Conservation (phyloP, 2,888 invertebrate species). For the Drosophila acutilabella region DNA sequence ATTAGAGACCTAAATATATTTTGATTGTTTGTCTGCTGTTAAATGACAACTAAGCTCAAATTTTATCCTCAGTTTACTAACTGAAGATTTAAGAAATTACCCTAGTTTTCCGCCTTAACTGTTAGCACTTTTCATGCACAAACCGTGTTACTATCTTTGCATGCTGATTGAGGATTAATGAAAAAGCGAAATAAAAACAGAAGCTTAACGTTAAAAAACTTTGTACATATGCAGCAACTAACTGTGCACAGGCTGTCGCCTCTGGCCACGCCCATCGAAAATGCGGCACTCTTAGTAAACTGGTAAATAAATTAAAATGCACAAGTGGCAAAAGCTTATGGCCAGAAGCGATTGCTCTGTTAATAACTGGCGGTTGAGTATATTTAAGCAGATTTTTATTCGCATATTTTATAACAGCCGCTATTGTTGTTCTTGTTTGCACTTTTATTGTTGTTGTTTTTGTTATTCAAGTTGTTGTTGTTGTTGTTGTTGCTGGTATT, state of each 20-base stretch:
- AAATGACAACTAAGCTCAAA: too few relatives aligned
- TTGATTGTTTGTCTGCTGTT: too few relatives aligned
- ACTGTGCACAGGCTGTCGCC: conserved; percentile 2
- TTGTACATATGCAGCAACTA: background rate
- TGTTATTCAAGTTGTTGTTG: conserved; percentile 26
- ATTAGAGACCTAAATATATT: too few relatives aligned
- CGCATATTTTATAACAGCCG: conserved; percentile 16
- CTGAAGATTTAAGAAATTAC: too few relatives aligned
- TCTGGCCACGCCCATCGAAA: conserved; percentile 3
- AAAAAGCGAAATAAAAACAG: background rate
- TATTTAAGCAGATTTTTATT: conserved; percentile 36
- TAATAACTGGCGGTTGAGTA: conserved; percentile 32
- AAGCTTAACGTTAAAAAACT: conserved; percentile 4
- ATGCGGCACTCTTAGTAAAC: conserved; percentile 16
- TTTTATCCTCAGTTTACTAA: too few relatives aligned
- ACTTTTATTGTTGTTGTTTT: conserved; percentile 5
- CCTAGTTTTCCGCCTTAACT: background rate
- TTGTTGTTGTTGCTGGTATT: conserved; percentile 28
- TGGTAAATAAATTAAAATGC: conserved; percentile 43
- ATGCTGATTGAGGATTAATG: conserved; percentile 1
- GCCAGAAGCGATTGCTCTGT: conserved; percentile 38
- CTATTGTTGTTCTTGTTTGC: conserved; percentile 1
- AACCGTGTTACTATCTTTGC: conserved; percentile 8
- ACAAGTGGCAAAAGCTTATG: conserved; percentile 33
- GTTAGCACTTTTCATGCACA: background rate